phyloP scores from a whole-genome alignment of 2,888 invertebrate species.

The Antheraea yamamai region DNA sequence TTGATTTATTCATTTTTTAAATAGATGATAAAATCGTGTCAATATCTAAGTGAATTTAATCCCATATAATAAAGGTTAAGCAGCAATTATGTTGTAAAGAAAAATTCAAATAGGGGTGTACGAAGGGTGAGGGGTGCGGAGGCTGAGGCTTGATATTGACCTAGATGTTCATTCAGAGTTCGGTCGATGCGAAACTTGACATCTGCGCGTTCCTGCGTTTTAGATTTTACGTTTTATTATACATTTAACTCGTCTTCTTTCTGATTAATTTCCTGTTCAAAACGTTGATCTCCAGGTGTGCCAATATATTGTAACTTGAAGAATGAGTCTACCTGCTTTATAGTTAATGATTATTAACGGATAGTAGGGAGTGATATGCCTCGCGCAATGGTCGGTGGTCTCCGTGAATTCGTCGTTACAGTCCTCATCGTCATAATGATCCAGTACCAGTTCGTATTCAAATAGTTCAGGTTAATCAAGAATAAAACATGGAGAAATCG shows the following conservation, averaged over 20 bases:
- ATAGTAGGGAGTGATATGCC: conserved; percentile 52
- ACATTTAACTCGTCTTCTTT: conserved; percentile 50
- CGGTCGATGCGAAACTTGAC: conserved; percentile 82
- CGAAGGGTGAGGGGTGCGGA: conserved; percentile 51
- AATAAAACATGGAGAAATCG: conserved; percentile 52
- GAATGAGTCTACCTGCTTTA: neutral
- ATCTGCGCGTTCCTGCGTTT: conserved; percentile 81
- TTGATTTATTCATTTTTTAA: neutral
- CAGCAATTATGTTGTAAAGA: conserved; percentile 53
- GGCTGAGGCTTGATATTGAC: conserved; percentile 80
- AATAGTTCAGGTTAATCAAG: conserved; percentile 42
- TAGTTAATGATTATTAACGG: conserved; percentile 30
- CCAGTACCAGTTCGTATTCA: conserved; percentile 41
- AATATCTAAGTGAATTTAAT: neutral
- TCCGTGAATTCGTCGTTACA: conserved; percentile 45
- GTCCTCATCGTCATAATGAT: conserved; percentile 51
- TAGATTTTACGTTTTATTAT: conserved; percentile 63
- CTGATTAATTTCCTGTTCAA: conserved; percentile 51
- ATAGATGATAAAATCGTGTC: neutral
- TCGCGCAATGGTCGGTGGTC: conserved; percentile 48
- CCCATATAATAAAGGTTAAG: neutral
- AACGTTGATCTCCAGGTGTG: conserved; percentile 22
- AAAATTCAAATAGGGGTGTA: conserved; percentile 58
- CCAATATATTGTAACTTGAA: conserved; percentile 4
- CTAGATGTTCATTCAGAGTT: conserved; percentile 82